A percentile compares a stretch with the other conserved stretches of the same genome.
These are phyloP conservation scores for Cephus nigrinus DNA, from an alignment of 2,888 invertebrate genomes.

Conservation along the genomic window DNA sequence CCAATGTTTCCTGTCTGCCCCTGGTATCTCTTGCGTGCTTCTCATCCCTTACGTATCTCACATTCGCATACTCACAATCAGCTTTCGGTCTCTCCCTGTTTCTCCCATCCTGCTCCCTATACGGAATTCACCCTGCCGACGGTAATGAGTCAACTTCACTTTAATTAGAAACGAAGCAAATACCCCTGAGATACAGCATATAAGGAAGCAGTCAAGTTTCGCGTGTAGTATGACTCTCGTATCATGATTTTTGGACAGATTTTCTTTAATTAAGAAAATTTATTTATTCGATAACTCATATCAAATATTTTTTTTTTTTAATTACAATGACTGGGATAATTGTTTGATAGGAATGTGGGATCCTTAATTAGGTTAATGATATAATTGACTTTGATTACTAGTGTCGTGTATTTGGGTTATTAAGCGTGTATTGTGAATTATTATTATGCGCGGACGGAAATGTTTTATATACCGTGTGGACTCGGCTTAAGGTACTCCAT, in stretches of 20 bases:
- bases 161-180: constrained; percentile 43
- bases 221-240: background rate
- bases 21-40: constrained; percentile 8
- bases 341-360: too few relatives aligned
- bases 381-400: background rate
- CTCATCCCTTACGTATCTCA: background rate
- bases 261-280: background rate
- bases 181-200: background rate
- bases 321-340: too few relatives aligned
- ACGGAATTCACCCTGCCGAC: constrained; percentile 38
- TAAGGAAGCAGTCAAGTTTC: background rate
- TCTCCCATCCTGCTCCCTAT: background rate
- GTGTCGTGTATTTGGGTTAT: too few relatives aligned
- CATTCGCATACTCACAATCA: background rate
- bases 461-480: background rate
- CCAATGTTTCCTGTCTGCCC: constrained; percentile 5
- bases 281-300: background rate
- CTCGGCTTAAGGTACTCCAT: background rate
- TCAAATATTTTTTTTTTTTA: background rate
- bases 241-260: background rate
- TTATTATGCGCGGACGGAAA: background rate
- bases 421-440: too few relatives aligned
- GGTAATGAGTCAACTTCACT: constrained; percentile 53
- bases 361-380: too few relatives aligned
- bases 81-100: background rate